Percentiles rank a stretch among this genome's conserved stretches.
Evolutionary conservation across 2,888 invertebrate genomes (phyloP).

Genomic region (Sarcophaga rosellei): DNA sequence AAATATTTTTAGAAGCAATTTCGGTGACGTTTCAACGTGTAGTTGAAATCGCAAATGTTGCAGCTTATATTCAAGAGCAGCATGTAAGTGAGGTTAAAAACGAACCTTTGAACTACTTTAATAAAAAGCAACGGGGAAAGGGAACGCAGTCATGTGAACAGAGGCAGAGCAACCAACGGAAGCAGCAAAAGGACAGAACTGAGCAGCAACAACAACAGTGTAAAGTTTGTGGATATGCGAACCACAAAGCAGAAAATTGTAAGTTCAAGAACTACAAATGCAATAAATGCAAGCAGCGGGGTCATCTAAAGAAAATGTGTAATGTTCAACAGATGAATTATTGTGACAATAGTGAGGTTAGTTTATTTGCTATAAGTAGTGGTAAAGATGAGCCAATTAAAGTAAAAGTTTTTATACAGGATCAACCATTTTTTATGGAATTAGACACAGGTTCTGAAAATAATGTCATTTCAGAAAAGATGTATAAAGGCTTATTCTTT

Average conservation of each 20-base stretch:
- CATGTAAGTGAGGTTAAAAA: constrained; percentile 25
- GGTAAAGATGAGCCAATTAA: constrained; percentile 16
- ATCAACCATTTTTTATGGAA: constrained; percentile 15
- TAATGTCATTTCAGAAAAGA: constrained; percentile 23
- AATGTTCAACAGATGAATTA: constrained; percentile 5
- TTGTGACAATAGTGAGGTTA: constrained; percentile 19
- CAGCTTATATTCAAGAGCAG: constrained; percentile 47
- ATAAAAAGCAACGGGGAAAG: background rate
- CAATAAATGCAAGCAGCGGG: background rate
- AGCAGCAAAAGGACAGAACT: background rate
- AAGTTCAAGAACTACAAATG: background rate
- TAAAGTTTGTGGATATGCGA: background rate
- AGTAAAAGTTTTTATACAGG: background rate
- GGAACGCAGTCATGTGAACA: background rate
- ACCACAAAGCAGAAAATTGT: background rate
- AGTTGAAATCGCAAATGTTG: constrained; percentile 49
- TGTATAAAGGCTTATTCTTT: constrained; percentile 9
- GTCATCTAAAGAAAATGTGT: too few relatives aligned
- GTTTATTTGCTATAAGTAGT: constrained; percentile 35
- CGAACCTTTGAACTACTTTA: background rate
- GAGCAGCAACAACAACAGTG: background rate
- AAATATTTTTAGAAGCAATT: constrained; percentile 59
- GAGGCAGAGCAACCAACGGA: background rate
- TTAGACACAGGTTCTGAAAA: constrained; percentile 37
- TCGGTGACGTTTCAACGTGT: constrained; percentile 36